phyloP scores from a whole-genome alignment of 37 sponge, comb jelly and placozoan species.

The Lycopodina hypogea region DNA sequence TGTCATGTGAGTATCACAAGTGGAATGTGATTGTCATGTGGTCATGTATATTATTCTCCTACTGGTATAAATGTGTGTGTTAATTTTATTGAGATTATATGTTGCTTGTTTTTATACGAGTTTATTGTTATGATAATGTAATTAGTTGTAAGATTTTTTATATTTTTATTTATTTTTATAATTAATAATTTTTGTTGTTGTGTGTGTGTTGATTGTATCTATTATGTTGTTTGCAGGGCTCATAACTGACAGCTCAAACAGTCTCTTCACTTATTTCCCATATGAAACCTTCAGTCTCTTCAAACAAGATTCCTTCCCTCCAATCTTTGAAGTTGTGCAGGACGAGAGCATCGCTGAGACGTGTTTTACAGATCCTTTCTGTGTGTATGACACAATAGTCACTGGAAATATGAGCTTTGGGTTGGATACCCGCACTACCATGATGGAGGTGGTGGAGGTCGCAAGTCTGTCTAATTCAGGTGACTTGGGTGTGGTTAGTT shows the following conservation, averaged over 20 bases:
- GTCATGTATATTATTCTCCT: background rate
- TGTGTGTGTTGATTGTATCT: background rate
- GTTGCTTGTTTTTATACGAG: background rate
- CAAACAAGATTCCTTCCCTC: background rate
- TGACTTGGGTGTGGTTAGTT: too few relatives aligned
- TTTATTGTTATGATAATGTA: background rate
- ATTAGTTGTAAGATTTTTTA: too few relatives aligned
- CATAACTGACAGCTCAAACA: background rate
- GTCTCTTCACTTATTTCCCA: conserved; percentile 3
- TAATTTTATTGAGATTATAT: background rate
- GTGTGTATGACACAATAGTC: background rate
- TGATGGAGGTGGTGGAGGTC: background rate
- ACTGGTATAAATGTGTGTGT: background rate
- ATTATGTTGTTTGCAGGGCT: background rate
- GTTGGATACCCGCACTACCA: background rate
- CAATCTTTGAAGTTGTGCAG: background rate
- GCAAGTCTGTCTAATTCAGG: background rate
- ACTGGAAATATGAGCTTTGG: background rate
- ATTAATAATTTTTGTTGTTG: background rate
- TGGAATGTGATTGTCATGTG: background rate
- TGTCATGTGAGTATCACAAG: background rate
- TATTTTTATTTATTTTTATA: too few relatives aligned
- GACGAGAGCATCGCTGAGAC: background rate
- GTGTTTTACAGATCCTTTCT: background rate
- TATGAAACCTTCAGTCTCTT: background rate